A percentile compares a stretch with the other conserved stretches of the same genome.
phyloP scores from a whole-genome alignment of 2,888 invertebrate species.

The Caenorhabditis wallacei region DNA sequence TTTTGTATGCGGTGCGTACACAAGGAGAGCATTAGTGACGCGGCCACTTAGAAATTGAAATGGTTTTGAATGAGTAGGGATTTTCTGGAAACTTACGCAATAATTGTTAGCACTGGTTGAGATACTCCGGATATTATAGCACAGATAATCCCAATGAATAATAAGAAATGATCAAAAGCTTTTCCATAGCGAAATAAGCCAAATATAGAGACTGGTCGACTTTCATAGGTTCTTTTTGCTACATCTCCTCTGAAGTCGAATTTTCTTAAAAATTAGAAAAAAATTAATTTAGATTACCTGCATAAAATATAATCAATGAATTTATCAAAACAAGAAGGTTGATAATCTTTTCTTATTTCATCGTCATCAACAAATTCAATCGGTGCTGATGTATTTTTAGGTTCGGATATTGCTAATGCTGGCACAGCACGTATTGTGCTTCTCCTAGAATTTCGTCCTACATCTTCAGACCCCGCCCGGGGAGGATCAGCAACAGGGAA shows the following conservation, averaged over 20 bases:
- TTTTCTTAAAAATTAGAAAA: neutral
- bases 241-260: conserved; percentile 37
- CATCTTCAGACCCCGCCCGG: conserved; percentile 34
- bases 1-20: conserved; percentile 65
- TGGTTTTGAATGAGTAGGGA: neutral
- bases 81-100: conserved; percentile 49
- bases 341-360: conserved; percentile 55
- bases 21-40: conserved; percentile 73
- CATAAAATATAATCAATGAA: conserved; percentile 70
- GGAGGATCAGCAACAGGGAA: conserved; percentile 47
- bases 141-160: conserved; percentile 71
- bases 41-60: conserved; percentile 69
- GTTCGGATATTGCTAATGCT: conserved; percentile 1
- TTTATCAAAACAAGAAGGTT: conserved; percentile 69
- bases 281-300: conserved; percentile 49
- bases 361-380: conserved; percentile 67
- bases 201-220: conserved; percentile 43
- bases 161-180: conserved; percentile 65
- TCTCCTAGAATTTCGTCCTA: conserved; percentile 7
- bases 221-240: conserved; percentile 45
- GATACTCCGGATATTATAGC: conserved; percentile 70
- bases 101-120: conserved; percentile 73
- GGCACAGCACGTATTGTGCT: conserved; percentile 23
- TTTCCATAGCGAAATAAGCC: conserved; percentile 72
- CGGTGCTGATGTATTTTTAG: conserved; percentile 22